Base-by-base conservation (phyloP, 2,797 vertebrate genomes). In the Lemur catta region DNA sequence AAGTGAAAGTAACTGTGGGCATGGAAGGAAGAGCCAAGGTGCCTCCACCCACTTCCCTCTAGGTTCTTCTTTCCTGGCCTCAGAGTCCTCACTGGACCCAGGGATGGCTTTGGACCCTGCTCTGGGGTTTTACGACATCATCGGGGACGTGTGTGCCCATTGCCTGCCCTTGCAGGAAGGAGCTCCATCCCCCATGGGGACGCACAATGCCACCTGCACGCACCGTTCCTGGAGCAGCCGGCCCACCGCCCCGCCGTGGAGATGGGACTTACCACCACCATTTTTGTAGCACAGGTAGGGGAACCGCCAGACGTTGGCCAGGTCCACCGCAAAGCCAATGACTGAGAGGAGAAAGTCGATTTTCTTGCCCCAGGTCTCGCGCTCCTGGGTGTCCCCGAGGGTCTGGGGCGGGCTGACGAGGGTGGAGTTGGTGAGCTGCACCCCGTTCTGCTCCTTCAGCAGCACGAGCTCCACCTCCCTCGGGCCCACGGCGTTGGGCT, bases 241-340 rank as follows among this genome's bases (percentile, higher is more conserved):
- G 5, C 84, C 43, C 0, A 1, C 52, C 2, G 0, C 52, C 52
- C 6, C 9, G 55, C 55, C 24, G 9, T 1, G 24, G 55, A 18
- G 2, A 41, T 0, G n/a, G 2, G 33, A 86, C 99, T 99, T 97
- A 99, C 99, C 99, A 97, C 99, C 99, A 80, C 99, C 99, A 0
- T 99, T 99, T 96, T 99, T 99, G 98, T 99, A 99, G 98, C 99
- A 99, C 75, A 99, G 99, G 98, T 99, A 99, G 20, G 99, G 99
- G 79, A 99, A 99, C 88, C 99, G 98, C 99, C 99, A 99, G 95
- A 99, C 99, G 0, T 99, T 99, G 74, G 99, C 99, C 20, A 99
- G 99, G 97, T 99, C 99, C 95, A 99, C 99, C 0, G 99, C 99
- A 1, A 99, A 99, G 87, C 99, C 99, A 0, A 99, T 99, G 96